Evolutionary conservation across 2,113 vertebrate species (phyloP), one percentile per base, ranked within the genome.

Genomic region (Oncorhynchus gorbuscha): DNA sequence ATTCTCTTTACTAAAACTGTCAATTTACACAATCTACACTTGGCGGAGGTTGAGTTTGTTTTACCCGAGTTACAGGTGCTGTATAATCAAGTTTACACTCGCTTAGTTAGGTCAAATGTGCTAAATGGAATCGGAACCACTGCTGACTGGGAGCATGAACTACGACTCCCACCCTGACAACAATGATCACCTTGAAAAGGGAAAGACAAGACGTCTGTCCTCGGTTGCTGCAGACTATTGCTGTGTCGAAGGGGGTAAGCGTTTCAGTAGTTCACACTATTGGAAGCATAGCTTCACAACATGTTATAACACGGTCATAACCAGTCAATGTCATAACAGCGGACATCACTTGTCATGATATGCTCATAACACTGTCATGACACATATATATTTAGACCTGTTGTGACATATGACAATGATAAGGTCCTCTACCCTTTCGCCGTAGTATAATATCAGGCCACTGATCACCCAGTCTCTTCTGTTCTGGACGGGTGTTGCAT

Each of bases 91-190:
- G 67, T 39, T 18, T 11, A 20, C 32, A 20, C 16, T 69, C 3
- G 16, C 12, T 35, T 32, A 14, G 9, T 67, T 67, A 9, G 28
- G 16, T 69, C 30, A 28, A 35, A 11, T 69, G 0, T 32, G n/a
- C 85, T 75, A 64, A 1, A 93, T 93, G 93, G 93, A 93, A 78
- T 79, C 89, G 0, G 84, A 92, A n/a, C 49, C 73, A 35, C 83
- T 94, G 69, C 74, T 94, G 75, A 13, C 71, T 32, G 83, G 82
- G 4, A 65, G 48, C 32, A 72, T 48, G 12, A 83, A 84, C 0
- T 90, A 90, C 39, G 90, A 92, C 3, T 86, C 86, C 64, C 12
- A 8, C 1, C 0, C 59, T 22, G 70, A 65, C 3, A 68, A 65
- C 3, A n/a, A 4, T 51, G 35, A 65, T 24, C 55, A 67, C 26